These are phyloP conservation scores for Rhea americana DNA, from an alignment of 2,113 vertebrate species.

Conservation along the genomic window DNA sequence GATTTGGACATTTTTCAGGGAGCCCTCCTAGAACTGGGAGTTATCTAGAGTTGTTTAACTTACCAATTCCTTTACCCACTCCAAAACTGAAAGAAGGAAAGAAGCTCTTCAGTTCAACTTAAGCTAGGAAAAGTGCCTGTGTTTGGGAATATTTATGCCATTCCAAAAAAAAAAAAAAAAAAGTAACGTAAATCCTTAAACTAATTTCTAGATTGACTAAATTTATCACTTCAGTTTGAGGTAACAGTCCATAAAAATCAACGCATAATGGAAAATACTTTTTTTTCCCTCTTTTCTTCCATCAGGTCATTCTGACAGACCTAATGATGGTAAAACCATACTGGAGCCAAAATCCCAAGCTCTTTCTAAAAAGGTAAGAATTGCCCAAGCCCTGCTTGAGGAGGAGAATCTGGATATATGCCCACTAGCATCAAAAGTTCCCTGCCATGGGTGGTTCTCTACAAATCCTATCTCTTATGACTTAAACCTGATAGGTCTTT, in stretches of 20 bases:
- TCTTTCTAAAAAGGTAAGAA: slow-evolving; percentile 67
- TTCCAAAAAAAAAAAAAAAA: neutral
- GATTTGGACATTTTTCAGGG: neutral
- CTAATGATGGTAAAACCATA: neutral
- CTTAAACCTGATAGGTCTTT: neutral
- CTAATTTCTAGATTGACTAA: neutral
- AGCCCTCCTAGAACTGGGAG: neutral
- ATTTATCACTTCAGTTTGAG: neutral
- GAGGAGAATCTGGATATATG: neutral
- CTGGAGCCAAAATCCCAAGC: slow-evolving; percentile 8
- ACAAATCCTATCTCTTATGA: neutral
- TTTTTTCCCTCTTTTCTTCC: neutral
- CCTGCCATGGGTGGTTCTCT: neutral
- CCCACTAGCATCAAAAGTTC: neutral
- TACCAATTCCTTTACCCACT: neutral
- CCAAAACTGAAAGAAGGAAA: neutral
- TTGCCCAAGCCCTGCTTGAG: neutral
- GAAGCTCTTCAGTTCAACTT: neutral
- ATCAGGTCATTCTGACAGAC: neutral
- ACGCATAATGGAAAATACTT: neutral
- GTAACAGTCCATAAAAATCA: neutral
- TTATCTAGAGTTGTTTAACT: neutral
- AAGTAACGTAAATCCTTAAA: neutral
- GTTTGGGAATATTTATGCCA: neutral
- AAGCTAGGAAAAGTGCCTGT: neutral